Conservation (phyloP, 2,113 vertebrate species). For the Actenoides hombroni region DNA sequence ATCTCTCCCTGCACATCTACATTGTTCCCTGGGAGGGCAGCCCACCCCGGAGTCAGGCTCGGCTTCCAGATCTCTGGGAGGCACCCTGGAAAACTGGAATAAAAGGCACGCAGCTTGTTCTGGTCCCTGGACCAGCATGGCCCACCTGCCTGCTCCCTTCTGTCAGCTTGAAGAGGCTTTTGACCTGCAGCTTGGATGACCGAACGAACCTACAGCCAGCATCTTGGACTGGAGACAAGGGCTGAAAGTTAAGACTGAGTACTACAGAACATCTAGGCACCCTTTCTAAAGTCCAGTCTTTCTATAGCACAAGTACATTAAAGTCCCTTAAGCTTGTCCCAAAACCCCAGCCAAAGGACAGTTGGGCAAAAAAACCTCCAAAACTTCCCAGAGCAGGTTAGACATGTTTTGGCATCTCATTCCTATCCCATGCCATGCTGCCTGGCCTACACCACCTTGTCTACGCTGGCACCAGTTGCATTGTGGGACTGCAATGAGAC, state of each 20-base stretch:
- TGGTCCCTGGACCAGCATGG: background rate
- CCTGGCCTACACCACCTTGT: background rate
- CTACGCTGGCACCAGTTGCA: background rate
- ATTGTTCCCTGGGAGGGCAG: background rate
- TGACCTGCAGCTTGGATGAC: background rate
- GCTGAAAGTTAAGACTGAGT: background rate
- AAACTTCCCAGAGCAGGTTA: background rate
- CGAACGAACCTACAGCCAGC: background rate
- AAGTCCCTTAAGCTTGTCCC: background rate
- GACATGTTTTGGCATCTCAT: background rate
- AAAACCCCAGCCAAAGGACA: background rate
- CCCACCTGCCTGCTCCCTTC: background rate
- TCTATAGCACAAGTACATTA: background rate
- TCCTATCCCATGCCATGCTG: background rate
- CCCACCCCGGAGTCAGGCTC: background rate
- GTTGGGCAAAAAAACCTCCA: background rate
- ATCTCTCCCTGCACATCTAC: background rate
- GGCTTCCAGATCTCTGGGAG: background rate
- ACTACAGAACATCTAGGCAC: background rate
- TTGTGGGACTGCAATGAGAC: background rate
- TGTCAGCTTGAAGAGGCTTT: background rate
- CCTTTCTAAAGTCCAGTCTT: background rate
- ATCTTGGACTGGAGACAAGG: background rate
- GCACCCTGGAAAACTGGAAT: background rate
- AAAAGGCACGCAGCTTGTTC: accelerated